Evolutionary conservation across 2,888 invertebrate genomes (phyloP), one percentile per base, ranked within the genome.

Genomic region (Tridacna crocea): DNA sequence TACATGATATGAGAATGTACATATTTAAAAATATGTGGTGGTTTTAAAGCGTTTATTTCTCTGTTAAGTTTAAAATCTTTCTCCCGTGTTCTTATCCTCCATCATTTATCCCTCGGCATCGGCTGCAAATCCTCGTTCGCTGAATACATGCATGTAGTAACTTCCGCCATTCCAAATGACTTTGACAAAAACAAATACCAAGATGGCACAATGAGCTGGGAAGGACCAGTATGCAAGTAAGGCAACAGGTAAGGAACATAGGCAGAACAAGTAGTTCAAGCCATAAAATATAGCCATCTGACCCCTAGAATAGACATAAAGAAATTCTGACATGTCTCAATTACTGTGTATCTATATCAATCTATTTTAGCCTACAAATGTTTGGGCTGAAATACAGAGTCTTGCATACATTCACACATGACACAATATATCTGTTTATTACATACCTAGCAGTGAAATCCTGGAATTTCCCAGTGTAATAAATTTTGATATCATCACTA

Each of bases 241-340:
- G n/a, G 88, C 78, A 6, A 88, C 51, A 24, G 88, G 73, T 19
- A 92, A 75, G 19, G 89, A 87, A 19, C 87, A 36, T 26, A 88
- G 46, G 68, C 88, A 85, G 63, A 88, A 88, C 36, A 90, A 70
- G 73, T 85, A 88, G 72, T 87, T 83, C 66, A 87, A 84, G 19
- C 88, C 61, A 60, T 80, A 80, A 83, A 87, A 91, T 63, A 87
- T 65, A n/a, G 83, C 75, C 48, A 82, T 80, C 36, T 85, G 80
- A 36, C 80, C 83, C 72, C 91, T 92, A 85, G 75, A 90, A 85
- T 36, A 95, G 36, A 98, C 95, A 13, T 94, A 92, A 55, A 96
- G 94, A 24, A 24, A 24, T 63, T 36, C 36, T 8, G 36, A 36
- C 36, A 36, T 36, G 36, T 36, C 36, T 36, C 36, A 36, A 36